Percentiles rank a stretch among this genome's conserved stretches.
These are phyloP conservation scores for Apamea epomidion DNA, from an alignment of 2,888 invertebrate genomes.

Conservation along the genomic window DNA sequence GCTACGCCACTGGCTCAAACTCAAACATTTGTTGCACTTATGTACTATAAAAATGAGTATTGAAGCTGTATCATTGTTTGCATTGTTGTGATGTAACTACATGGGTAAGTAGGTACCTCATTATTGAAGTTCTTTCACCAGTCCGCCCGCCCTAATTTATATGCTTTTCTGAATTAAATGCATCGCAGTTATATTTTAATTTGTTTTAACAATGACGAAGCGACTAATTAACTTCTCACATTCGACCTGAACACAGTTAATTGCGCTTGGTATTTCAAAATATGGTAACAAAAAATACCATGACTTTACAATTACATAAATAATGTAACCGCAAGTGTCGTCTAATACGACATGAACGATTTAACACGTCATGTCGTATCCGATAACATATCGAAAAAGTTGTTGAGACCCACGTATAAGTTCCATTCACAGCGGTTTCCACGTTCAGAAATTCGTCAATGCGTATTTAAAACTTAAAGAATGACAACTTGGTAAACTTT, in stretches of 20 bases:
- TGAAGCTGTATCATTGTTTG: background rate
- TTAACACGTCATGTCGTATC: constrained; percentile 70
- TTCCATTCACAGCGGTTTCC: constrained; percentile 69
- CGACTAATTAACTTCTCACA: constrained; percentile 6
- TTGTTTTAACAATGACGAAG: background rate
- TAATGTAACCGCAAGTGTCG: constrained; percentile 11
- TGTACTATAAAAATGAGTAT: background rate
- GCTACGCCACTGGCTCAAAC: no score
- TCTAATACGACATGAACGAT: constrained; percentile 55
- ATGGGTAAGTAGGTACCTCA: background rate
- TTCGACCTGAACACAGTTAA: background rate
- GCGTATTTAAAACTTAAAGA: constrained; percentile 72
- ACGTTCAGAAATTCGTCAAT: constrained; percentile 67
- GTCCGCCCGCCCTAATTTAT: background rate
- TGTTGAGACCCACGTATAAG: constrained; percentile 64
- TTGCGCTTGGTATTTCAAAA: background rate
- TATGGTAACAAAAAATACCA: no score
- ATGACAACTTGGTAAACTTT: constrained; percentile 75
- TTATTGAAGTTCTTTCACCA: background rate
- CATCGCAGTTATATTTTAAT: constrained; percentile 1
- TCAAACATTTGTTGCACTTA: background rate
- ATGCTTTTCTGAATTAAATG: background rate
- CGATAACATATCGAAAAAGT: constrained; percentile 77
- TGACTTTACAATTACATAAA: background rate
- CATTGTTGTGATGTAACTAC: background rate